Conservation (phyloP, 2,888 invertebrate genomes). For the Fragum sueziense region DNA sequence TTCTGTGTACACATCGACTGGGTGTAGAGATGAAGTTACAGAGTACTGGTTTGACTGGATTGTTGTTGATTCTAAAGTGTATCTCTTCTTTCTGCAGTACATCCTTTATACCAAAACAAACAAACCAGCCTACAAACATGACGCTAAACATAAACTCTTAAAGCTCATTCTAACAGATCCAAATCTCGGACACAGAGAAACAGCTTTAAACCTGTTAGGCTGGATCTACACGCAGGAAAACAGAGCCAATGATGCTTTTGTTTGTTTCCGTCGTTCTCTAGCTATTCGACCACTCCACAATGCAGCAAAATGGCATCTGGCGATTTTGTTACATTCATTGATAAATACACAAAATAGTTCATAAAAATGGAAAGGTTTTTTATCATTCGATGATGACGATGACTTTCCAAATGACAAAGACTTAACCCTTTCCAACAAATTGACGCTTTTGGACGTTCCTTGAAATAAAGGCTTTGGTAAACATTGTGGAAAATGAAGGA, state of each 20-base stretch:
- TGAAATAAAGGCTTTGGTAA: no score
- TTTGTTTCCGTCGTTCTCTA: no score
- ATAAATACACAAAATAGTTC: no score
- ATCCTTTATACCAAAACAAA: not conserved
- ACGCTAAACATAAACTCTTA: not conserved
- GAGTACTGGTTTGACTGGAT: no score
- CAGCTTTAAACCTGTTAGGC: conserved; percentile 8
- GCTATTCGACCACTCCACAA: no score
- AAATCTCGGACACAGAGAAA: conserved; percentile 12
- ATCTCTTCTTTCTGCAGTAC: conserved; percentile 12
- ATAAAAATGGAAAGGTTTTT: no score
- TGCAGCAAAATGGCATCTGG: conserved; percentile 31
- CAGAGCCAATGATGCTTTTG: conserved; percentile 1
- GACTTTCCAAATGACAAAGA: no score
- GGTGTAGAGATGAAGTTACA: not conserved
- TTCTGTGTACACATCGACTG: not conserved
- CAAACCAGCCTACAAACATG: not conserved
- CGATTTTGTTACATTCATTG: conserved; percentile 9
- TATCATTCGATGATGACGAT: no score
- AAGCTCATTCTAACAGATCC: not conserved
- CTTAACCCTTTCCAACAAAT: no score
- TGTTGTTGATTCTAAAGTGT: no score
- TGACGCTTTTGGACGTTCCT: no score
- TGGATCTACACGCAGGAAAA: conserved; percentile 15
- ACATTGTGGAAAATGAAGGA: no score